Conservation (phyloP, 2,888 invertebrate genomes). For the Leptopilina myrica region DNA sequence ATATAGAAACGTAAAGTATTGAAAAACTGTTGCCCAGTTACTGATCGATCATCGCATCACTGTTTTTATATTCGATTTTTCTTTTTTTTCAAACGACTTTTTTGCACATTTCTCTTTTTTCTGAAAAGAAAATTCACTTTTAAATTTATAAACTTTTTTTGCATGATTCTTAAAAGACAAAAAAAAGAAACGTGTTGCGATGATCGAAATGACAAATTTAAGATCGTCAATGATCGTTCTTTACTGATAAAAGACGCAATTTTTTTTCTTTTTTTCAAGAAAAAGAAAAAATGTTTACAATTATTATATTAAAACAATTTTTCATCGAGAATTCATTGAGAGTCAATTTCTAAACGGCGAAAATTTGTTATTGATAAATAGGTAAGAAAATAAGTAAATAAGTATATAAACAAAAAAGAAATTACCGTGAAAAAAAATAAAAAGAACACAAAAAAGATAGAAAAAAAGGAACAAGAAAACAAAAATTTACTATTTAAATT, state of each 20-base stretch:
- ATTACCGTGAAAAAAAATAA: too few relatives aligned
- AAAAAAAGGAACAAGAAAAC: too few relatives aligned
- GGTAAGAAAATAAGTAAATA: too few relatives aligned
- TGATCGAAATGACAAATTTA: constrained; percentile 17
- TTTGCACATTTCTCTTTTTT: constrained; percentile 9
- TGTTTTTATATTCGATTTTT: background rate
- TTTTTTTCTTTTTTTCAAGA: background rate
- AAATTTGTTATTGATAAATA: too few relatives aligned
- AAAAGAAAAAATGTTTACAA: too few relatives aligned
- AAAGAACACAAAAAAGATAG: too few relatives aligned
- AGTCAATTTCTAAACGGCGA: too few relatives aligned
- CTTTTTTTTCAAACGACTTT: background rate
- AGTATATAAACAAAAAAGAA: too few relatives aligned
- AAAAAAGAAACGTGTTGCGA: constrained; percentile 8
- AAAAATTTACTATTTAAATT: too few relatives aligned
- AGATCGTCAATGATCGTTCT: constrained; percentile 2
- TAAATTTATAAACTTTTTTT: background rate
- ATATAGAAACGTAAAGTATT: background rate
- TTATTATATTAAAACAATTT: too few relatives aligned
- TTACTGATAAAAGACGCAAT: background rate
- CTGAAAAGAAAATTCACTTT: background rate
- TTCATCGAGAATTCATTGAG: too few relatives aligned
- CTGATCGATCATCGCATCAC: background rate
- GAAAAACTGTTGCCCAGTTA: constrained; percentile 6
- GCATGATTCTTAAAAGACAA: background rate